phyloP scores from a whole-genome alignment of 2,113 vertebrate species.

The Pipra filicauda region DNA sequence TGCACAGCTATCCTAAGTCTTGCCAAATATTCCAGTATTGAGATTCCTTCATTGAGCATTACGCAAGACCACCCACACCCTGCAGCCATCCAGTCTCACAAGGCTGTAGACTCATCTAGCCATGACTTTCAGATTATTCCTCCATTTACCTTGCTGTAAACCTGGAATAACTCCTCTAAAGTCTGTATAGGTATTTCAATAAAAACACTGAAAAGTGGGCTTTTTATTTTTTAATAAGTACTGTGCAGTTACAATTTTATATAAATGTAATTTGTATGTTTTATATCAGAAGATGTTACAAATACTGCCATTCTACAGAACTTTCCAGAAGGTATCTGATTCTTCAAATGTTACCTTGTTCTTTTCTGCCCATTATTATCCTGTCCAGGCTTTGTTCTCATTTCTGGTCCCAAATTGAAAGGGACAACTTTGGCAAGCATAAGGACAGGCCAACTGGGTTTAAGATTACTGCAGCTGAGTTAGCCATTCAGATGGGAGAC shows the following conservation, averaged over 20 bases:
- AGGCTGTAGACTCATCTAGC: background rate
- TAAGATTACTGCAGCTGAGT: background rate
- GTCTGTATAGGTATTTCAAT: background rate
- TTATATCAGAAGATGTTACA: background rate
- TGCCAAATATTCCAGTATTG: constrained; percentile 34
- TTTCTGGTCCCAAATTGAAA: constrained; percentile 24
- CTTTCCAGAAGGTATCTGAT: background rate
- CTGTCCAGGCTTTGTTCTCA: background rate
- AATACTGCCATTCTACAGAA: background rate
- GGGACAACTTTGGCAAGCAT: background rate
- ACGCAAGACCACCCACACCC: constrained; percentile 62
- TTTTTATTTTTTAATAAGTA: background rate
- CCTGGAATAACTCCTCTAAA: background rate
- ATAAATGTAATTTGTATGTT: background rate
- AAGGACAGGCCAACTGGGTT: background rate
- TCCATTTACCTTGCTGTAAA: background rate
- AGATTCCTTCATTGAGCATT: constrained; percentile 48
- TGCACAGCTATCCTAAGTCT: background rate
- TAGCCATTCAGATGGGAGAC: background rate
- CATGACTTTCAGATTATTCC: constrained; percentile 9
- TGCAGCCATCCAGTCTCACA: background rate
- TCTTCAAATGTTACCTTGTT: constrained; percentile 29
- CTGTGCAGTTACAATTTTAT: background rate
- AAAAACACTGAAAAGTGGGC: background rate
- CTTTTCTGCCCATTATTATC: constrained; percentile 1